Evolutionary conservation across 2,888 invertebrate genomes (phyloP), one percentile per base, ranked within the genome.

Genomic region (Tenthredo notha): DNA sequence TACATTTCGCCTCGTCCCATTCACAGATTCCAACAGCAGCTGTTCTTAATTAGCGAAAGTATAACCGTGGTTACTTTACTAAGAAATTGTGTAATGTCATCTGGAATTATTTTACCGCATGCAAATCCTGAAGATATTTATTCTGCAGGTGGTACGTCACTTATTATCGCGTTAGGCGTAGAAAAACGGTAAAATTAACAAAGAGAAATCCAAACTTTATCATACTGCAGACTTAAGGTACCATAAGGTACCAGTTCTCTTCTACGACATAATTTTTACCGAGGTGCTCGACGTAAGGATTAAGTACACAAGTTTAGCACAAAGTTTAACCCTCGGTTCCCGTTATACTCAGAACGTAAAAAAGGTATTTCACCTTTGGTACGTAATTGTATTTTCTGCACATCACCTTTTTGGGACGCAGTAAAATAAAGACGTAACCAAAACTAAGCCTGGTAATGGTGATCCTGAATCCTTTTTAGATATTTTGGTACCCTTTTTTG

Each of bases 241-340:
- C 15, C 47, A 50, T n/a, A 33, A 21, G 47, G n/a, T 75, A 25
- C 47, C 75, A 1, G 25, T 40, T 9, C 21, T n/a, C 21, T 74
- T 40, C 12, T 74, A 21, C 21, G 43, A 40, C 43, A 21, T 43
- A n/a, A 47, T 74, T 74, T 77, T 77, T 54, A 50, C 77, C 10
- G n/a, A 33, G n/a, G 77, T 40, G 29, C 47, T 77, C 54, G 25
- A 50, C 77, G 9, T 9, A 18, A 50, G 54, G n/a, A 54, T 77
- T 77, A 33, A 54, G 77, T 54, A 54, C 18, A 77, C 50, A 54
- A 77, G 29, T 75, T 75, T 50, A 50, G 18, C 54, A n/a, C 12
- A 18, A n/a, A 54, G 37, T 77, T 47, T 29, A 0, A 10, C 12
- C 54, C 47, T 10, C 9, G 21, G 21, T 75, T 47, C 25, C 25